phyloP scores from a whole-genome alignment of 2,888 invertebrate species.

The Galerucella calmariensis region DNA sequence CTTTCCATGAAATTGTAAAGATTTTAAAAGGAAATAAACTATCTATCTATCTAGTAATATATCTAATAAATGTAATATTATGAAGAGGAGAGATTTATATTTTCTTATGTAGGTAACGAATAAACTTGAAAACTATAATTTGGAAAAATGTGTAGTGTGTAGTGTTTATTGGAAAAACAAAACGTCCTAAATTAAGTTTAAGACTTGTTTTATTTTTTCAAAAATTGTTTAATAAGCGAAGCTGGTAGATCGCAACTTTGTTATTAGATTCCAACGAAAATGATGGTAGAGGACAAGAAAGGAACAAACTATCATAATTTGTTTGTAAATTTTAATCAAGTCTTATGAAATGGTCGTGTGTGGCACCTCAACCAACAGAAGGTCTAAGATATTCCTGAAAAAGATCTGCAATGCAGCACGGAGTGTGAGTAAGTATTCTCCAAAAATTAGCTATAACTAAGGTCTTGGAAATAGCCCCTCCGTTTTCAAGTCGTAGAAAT shows the following conservation, averaged over 20 bases:
- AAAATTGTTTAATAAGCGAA: not conserved
- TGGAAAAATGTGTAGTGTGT: no score
- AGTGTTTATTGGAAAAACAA: no score
- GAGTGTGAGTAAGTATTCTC: not conserved
- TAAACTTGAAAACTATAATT: no score
- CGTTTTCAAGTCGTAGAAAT: no score
- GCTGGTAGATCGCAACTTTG: not conserved
- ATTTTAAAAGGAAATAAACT: no score
- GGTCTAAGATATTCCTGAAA: conserved; percentile 20
- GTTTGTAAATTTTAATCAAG: conserved; percentile 44
- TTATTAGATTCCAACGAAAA: conserved; percentile 19
- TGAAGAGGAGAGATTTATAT: no score
- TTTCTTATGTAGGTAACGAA: no score
- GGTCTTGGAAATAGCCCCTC: no score
- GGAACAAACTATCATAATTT: conserved; percentile 36
- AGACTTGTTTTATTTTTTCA: not conserved
- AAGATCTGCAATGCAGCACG: conserved; percentile 11
- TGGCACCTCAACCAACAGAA: conserved; percentile 33
- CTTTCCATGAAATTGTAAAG: no score
- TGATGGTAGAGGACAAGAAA: conserved; percentile 18
- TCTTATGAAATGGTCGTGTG: conserved; percentile 30
- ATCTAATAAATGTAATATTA: no score
- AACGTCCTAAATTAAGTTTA: not conserved
- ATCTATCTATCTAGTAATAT: no score
- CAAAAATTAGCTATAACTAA: not conserved